Evolutionary conservation across 2,888 invertebrate species (phyloP), one percentile per base, ranked within the genome.

Genomic region (Oscheius myriophilus): DNA sequence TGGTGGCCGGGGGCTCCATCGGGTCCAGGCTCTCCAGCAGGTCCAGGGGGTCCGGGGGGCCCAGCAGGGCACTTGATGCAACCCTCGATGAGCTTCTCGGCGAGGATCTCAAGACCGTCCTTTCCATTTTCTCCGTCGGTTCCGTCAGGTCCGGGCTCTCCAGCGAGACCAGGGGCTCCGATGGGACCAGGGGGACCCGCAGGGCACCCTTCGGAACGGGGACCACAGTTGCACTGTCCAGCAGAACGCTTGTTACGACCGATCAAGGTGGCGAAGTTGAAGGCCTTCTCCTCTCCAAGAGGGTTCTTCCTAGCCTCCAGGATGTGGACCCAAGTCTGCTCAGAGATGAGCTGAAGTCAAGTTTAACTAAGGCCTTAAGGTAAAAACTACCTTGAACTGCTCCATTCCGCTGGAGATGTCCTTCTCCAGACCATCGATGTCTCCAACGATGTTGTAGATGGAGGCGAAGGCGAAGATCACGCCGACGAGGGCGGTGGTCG

Each of bases 41-140:
- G 79, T 75, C 82, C 82, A 54, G 74, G 75, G 18, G 80, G 79
- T 67, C 80, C 82, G 18, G 49, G 23, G 21, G 82, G 80, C 49
- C 82, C 82, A 23, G 81, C 80, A 45, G 82, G 82, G 61, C 81
- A 80, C 63, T 75, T 70, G 69, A 79, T 76, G 61, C 81, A 81
- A 39, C 73, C 76, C 25, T 72, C 72, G 33, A 69, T 68, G 16
- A 67, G 76, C 23, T 66, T 58, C 1, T 73, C 74, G 43, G 69
- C 73, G 6, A 61, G 16, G 26, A 74, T 67, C 9, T 69, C 67
- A 1, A 64, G 67, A 55, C 78, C 77, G 14, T 58, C 59, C 6
- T 62, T 21, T 54, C 78, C 81, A 18, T 67, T 49, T 0, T 66
- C 72, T 49, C 78, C 77, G 65, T 72, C 67, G 14, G 70, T 69